Base-by-base conservation (phyloP, 1,140 invertebrate genomes). In the Zaprionus ghesquierei region DNA sequence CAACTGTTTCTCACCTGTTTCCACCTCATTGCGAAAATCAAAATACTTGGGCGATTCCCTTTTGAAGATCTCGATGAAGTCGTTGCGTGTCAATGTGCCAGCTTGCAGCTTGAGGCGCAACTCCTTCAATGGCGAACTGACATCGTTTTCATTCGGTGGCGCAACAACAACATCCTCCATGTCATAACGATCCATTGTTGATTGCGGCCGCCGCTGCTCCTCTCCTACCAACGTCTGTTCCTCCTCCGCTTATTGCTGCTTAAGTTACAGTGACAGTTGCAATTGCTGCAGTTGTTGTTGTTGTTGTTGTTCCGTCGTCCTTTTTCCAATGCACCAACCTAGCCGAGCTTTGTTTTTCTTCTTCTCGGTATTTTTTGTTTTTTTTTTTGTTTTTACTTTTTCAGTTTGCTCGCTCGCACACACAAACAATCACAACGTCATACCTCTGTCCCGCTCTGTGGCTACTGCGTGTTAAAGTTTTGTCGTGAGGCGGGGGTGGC, bases 141-240 rank as follows among this genome's bases (percentile, higher is more conserved):
- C 69, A 25, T 75, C 73, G 35, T 73, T 60, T 65, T 90, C 90
- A 46, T 69, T 51, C 33, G 69, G 77, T 53, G 89, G 89, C 31
- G 70, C 75, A 73, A 90, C 90, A 58, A 91, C 90, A 73, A 89
- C 90, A 77, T 90, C 90, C 53, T 91, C 90, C 82, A 90, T 81
- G 79, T 87, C 90, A 81, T 89, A 91, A 46, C 71, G 82, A 79
- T 91, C 90, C 90, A 91, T 91, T 54, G 51, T 64, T 63, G n/a
- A 13, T 68, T 41, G 12, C 25, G 18, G 49, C 18, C 41, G 41
- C 41, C 41, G 41, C 41, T 22, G 41, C 18, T 46, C 6, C 38
- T 44, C 12, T n/a, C n/a, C n/a, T n/a, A n/a, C n/a, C n/a, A n/a
- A n/a, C n/a, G n/a, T n/a, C 38, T 41, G 38, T 12, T 9, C 2